phyloP scores from a whole-genome alignment of 2,113 vertebrate genomes.

The Crotophaga sulcirostris region DNA sequence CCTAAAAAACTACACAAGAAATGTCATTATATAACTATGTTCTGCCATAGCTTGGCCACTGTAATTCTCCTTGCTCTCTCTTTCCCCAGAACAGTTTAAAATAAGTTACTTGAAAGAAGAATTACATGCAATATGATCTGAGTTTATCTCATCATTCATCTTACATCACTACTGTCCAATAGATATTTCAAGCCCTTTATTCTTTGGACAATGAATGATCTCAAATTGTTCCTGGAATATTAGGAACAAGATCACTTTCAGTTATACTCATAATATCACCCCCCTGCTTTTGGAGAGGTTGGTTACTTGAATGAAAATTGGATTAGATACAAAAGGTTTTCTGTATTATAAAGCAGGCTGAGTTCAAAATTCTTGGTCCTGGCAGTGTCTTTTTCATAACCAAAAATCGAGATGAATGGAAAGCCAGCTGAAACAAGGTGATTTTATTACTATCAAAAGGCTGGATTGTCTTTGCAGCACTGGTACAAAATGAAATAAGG shows the following conservation, averaged over 20 bases:
- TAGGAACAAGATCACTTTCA: not conserved
- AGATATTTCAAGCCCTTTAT: not conserved
- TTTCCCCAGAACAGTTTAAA: not conserved
- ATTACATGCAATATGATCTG: not conserved
- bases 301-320: not conserved
- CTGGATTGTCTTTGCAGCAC: not conserved
- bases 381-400: not conserved
- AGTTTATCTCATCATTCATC: not conserved
- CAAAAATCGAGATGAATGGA: not conserved
- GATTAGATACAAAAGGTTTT: not conserved
- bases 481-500: not conserved
- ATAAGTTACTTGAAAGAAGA: not conserved
- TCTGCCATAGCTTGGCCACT: not conserved
- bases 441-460: not conserved
- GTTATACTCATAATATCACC: not conserved
- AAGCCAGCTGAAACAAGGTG: not conserved
- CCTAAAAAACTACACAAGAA: not conserved
- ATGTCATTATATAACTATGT: not conserved
- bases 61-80: not conserved
- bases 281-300: not conserved
- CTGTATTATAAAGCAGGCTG: not conserved
- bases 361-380: not conserved
- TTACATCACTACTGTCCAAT: not conserved
- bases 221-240: not conserved
- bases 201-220: not conserved